Conservation (phyloP, 1,140 invertebrate genomes). For the Sogatella furcifera region DNA sequence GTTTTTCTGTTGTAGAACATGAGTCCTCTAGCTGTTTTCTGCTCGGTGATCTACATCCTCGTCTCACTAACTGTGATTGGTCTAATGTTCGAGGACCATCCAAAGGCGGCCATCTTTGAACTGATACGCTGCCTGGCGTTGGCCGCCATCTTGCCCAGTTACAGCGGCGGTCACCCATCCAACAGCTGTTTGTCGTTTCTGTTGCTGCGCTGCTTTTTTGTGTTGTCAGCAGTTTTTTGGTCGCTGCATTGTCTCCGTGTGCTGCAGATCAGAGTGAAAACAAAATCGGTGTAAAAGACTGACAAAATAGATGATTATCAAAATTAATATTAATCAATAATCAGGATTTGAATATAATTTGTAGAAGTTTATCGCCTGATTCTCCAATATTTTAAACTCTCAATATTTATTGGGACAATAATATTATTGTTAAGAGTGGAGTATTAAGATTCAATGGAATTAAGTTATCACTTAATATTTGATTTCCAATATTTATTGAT, state of each 20-base stretch:
- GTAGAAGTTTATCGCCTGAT: too few species aligned
- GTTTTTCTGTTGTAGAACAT: constrained; percentile 41
- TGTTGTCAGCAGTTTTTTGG: constrained; percentile 19
- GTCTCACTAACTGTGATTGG: constrained; percentile 55
- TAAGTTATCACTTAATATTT: too few species aligned
- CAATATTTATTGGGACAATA: too few species aligned
- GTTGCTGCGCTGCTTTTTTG: constrained; percentile 15
- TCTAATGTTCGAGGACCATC: constrained; percentile 50
- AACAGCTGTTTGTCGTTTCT: constrained; percentile 6
- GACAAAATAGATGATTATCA: too few species aligned
- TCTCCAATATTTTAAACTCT: too few species aligned
- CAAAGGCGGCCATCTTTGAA: constrained; percentile 41
- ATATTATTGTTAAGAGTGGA: too few species aligned
- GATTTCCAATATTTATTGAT: too few species aligned
- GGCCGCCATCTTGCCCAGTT: constrained; percentile 18
- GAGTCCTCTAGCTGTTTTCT: constrained; percentile 40
- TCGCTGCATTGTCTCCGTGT: constrained; percentile 15
- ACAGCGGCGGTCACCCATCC: neutral
- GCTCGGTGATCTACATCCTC: constrained; percentile 49
- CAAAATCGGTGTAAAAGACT: neutral
- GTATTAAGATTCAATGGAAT: too few species aligned
- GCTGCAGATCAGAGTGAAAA: constrained; percentile 13
- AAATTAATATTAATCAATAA: too few species aligned
- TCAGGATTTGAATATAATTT: too few species aligned
- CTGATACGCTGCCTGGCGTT: constrained; percentile 41